These are phyloP conservation scores for Amyelois transitella DNA, from an alignment of 1,140 invertebrate genomes.

Conservation along the genomic window DNA sequence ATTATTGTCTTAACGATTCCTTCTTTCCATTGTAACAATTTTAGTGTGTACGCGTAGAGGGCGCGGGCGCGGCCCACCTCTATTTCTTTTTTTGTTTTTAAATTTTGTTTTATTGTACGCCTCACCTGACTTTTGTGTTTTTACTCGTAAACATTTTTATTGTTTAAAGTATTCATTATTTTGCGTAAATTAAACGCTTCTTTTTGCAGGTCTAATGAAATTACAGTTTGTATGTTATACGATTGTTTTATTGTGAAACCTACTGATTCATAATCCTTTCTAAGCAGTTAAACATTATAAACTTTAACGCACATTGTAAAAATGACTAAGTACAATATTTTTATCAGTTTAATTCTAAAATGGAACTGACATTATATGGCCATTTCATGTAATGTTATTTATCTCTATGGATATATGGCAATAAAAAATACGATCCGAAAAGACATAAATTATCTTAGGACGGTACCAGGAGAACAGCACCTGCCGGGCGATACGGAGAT, in stretches of 20 bases:
- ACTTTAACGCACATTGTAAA: too few species aligned
- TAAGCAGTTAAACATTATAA: background rate
- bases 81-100: background rate
- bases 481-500: slow-evolving; percentile 42
- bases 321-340: too few species aligned
- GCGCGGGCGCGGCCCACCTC: background rate
- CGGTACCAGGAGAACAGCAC: slow-evolving; percentile 36
- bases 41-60: slow-evolving; percentile 11
- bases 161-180: slow-evolving; percentile 3
- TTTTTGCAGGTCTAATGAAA: background rate
- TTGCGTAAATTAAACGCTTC: background rate
- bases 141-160: slow-evolving; percentile 1
- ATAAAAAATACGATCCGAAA: background rate
- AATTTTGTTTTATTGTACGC: slow-evolving; percentile 7
- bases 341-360: too few species aligned
- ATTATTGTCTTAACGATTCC: slow-evolving; percentile 49
- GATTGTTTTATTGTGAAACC: too few species aligned
- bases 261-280: too few species aligned
- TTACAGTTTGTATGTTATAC: background rate
- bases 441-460: slow-evolving; percentile 10
- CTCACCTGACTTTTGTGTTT: slow-evolving; percentile 6
- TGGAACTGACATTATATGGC: background rate
- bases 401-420: background rate
- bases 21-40: slow-evolving; percentile 27
- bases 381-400: background rate